Evolutionary conservation across 2,797 vertebrate genomes (phyloP).

Genomic region (Enteromius unitaeniatus): DNA sequence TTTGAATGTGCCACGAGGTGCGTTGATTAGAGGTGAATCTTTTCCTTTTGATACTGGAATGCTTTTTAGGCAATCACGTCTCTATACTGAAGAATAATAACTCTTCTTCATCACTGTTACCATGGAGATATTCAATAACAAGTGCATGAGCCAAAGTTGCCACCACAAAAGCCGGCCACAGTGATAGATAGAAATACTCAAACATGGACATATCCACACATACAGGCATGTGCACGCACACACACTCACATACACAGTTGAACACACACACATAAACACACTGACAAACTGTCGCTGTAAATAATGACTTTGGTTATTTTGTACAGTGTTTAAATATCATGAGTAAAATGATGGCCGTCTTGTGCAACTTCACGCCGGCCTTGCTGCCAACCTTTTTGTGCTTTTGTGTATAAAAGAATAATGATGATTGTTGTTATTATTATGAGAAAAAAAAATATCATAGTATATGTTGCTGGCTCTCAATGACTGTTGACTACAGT

Average conservation of each 20-base stretch:
- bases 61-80: conserved; percentile 32
- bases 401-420: conserved; percentile 80
- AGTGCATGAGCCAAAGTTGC: conserved; percentile 74
- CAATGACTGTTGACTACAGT: conserved; percentile 84
- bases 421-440: conserved; percentile 73
- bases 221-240: conserved; percentile 71
- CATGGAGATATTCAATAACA: conserved; percentile 64
- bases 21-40: not conserved
- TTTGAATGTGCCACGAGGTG: conserved; percentile 1
- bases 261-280: conserved; percentile 69
- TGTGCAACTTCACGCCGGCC: conserved; percentile 82
- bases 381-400: conserved; percentile 82
- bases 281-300: conserved; percentile 86
- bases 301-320: conserved; percentile 81
- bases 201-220: conserved; percentile 69
- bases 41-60: conserved; percentile 26
- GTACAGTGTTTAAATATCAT: conserved; percentile 88
- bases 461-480: conserved; percentile 84
- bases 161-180: conserved; percentile 70
- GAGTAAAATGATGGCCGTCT: conserved; percentile 80
- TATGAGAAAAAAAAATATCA: conserved; percentile 70
- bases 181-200: conserved; percentile 69
- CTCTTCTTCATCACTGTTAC: conserved; percentile 46
- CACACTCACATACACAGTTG: conserved; percentile 64
- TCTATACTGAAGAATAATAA: conserved; percentile 15